Base-by-base conservation (phyloP, 2,888 invertebrate species). In the Archips xylosteana region DNA sequence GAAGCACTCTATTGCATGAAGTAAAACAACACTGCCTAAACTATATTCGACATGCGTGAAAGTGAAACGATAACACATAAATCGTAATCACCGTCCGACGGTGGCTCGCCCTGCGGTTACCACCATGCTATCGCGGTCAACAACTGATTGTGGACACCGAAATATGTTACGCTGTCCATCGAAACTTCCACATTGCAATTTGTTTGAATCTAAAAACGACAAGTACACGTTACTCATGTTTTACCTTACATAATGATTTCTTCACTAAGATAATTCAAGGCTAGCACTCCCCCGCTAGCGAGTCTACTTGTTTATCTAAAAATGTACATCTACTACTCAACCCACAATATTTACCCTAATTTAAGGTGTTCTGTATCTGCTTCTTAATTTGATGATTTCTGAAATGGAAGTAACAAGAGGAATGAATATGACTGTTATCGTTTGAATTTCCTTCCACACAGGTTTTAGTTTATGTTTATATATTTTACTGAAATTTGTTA, bases 41-140 rank as follows among this genome's bases (percentile, higher is more conserved):
- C 23, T 36, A 39, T 39, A 39, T 39, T 39, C 39, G 39, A 39
- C 60, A 39, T n/a, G 23, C 8, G 2, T 39, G n/a, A 60, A 39
- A 60, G 60, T 39, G 8, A 60, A n/a, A 36, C 59, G 60, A 39
- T 39, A 39, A 57, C 32, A 32, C 32, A 23, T 2, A 12, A 57
- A 57, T 32, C 10, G 32, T 32, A 32, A 57, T 32, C 51, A 9
- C 23, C 23, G 2, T 32, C 12, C 57, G 12, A 2, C 12, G 32
- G 12, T 4, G 3, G 12, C 10, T 57, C 12, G 54, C 32, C 10
- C 32, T 23, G 57, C 57, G 57, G 51, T 15, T 15, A 9, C 51
- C 51, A 5, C 5, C 39, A 39, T 32, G 13, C 36, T 60, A 60
- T 60, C 60, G 60, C 60, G 60, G 60, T 39, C 60, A 60, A 36